Evolutionary conservation across 1,140 invertebrate genomes (phyloP).

Genomic region (Cotesia glomerata): DNA sequence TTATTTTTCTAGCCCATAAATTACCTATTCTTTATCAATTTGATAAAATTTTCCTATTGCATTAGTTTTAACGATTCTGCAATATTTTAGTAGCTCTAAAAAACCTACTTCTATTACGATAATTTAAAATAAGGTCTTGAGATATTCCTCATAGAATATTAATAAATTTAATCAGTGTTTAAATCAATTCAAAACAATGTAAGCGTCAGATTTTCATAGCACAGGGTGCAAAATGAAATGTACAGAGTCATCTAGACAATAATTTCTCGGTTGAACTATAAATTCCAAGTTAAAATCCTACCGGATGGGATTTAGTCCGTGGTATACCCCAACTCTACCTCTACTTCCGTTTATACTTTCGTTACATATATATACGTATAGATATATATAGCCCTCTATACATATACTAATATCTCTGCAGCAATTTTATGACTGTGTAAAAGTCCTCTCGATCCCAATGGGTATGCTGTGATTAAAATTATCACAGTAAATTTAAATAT

Average conservation of each 20-base stretch:
- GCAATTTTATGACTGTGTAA: not conserved
- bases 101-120: too few relatives aligned
- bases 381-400: not conserved
- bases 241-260: conserved; percentile 19
- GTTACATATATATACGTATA: not conserved
- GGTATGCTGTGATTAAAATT: conserved; percentile 9
- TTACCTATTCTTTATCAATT: too few relatives aligned
- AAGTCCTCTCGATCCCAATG: not conserved
- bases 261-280: conserved; percentile 32
- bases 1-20: too few relatives aligned
- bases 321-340: conserved; percentile 16
- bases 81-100: too few relatives aligned
- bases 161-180: too few relatives aligned
- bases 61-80: too few relatives aligned
- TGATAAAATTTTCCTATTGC: too few relatives aligned
- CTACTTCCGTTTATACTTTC: conserved; percentile 23
- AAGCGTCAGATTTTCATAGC: not conserved
- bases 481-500: not conserved
- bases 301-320: conserved; percentile 32
- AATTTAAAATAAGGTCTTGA: too few relatives aligned
- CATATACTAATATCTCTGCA: not conserved
- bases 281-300: conserved; percentile 35
- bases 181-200: not conserved
- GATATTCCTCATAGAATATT: too few relatives aligned
- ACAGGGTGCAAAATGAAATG: not conserved